Conservation (phyloP, 2,888 invertebrate species). For the Drosophila suboccidentalis region DNA sequence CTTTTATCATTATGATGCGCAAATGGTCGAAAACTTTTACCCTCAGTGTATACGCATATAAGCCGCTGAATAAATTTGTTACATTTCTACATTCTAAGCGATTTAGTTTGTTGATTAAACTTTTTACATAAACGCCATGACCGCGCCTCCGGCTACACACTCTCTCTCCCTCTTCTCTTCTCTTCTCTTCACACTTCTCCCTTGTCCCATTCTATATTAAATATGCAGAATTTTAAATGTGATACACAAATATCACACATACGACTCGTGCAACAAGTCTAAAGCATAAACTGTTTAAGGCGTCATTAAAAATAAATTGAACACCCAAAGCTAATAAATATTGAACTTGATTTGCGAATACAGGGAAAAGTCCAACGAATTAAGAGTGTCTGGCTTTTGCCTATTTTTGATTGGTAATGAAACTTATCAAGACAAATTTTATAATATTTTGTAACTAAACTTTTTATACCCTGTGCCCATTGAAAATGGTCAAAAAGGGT, state of each 20-base stretch:
- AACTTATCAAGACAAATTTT: too few relatives aligned
- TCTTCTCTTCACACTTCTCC: not conserved
- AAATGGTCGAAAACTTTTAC: slow-evolving; percentile 72
- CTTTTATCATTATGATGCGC: slow-evolving; percentile 81
- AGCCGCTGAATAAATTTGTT: slow-evolving; percentile 70
- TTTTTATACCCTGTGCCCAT: too few relatives aligned
- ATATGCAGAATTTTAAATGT: slow-evolving; percentile 33
- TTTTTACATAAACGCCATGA: slow-evolving; percentile 73
- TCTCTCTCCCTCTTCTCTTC: not conserved
- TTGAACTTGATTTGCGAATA: too few relatives aligned
- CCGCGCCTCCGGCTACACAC: slow-evolving; percentile 57
- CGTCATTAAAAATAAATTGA: not conserved
- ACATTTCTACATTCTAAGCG: slow-evolving; percentile 73
- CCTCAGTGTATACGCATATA: slow-evolving; percentile 16
- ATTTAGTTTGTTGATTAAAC: slow-evolving; percentile 79
- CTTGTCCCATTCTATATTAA: too few relatives aligned
- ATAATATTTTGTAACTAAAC: too few relatives aligned
- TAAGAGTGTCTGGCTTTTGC: too few relatives aligned
- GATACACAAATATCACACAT: slow-evolving; percentile 36
- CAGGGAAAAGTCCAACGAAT: too few relatives aligned
- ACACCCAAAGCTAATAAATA: too few relatives aligned
- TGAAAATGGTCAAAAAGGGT: too few relatives aligned
- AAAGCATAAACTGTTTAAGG: not conserved
- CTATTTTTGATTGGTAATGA: too few relatives aligned
- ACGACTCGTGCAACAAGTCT: slow-evolving; percentile 25